phyloP scores from a whole-genome alignment of 2,888 invertebrate genomes.

The Kryphioiulus occultus region DNA sequence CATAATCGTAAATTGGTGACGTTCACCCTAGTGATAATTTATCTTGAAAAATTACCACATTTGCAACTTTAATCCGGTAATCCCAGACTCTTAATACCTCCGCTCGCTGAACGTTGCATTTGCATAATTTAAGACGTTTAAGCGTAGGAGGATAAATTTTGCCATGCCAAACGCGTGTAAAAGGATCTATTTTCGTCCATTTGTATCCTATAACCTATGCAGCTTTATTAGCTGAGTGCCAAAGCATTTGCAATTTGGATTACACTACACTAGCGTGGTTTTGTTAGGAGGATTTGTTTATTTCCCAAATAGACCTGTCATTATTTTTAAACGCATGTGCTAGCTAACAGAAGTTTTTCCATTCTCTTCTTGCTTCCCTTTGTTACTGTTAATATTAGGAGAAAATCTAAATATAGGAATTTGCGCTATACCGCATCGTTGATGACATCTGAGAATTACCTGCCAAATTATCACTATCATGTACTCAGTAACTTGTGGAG shows the following conservation, averaged over 20 bases:
- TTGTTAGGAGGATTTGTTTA: background rate
- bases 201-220: background rate
- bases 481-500: background rate
- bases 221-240: background rate
- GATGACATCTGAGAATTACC: background rate
- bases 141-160: background rate
- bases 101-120: background rate
- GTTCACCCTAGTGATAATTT: background rate
- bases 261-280: background rate
- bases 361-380: background rate
- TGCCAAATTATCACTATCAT: background rate
- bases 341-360: background rate
- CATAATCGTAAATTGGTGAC: background rate
- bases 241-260: background rate
- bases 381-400: background rate
- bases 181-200: background rate
- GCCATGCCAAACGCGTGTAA: slow-evolving; percentile 4
- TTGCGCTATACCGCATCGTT: background rate
- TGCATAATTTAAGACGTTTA: slow-evolving; percentile 20
- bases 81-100: background rate
- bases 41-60: slow-evolving; percentile 3
- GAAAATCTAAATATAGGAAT: background rate
- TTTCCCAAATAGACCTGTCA: background rate
- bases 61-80: slow-evolving; percentile 10
- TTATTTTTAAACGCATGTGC: background rate